Evolutionary conservation across 1,140 invertebrate species (phyloP).

Genomic region (Anastatus disparis): DNA sequence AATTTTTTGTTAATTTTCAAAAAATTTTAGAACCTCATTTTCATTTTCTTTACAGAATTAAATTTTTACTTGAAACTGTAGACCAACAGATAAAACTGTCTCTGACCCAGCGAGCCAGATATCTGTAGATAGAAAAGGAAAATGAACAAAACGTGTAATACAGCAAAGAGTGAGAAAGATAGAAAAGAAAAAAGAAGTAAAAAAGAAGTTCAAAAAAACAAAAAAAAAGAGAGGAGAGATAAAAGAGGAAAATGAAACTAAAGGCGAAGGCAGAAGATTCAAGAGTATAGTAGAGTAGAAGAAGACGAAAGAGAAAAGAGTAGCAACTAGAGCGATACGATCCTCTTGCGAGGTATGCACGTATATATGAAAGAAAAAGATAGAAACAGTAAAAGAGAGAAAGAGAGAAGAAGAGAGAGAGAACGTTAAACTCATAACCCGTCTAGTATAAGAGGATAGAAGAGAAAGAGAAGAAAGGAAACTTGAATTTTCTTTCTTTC

Average conservation of each 20-base stretch:
- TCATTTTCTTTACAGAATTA: no score
- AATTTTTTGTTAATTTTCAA: no score
- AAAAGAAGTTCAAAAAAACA: neutral
- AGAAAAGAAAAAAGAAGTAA: slow-evolving; percentile 4
- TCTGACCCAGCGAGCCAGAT: slow-evolving; percentile 36
- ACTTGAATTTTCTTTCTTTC: no score
- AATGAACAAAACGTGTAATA: neutral
- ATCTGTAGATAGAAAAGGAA: slow-evolving; percentile 14
- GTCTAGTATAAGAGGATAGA: neutral
- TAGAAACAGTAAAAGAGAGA: no score
- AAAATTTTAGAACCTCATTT: no score
- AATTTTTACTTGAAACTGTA: slow-evolving; percentile 50
- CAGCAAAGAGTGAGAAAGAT: neutral
- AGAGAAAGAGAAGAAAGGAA: no score
- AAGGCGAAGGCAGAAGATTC: neutral
- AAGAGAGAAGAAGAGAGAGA: no score
- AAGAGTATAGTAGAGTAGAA: slow-evolving; percentile 28
- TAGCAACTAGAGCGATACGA: no score
- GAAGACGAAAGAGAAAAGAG: slow-evolving; percentile 1
- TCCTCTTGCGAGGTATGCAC: no score
- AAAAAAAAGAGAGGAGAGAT: neutral
- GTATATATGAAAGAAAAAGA: no score
- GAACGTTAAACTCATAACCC: neutral
- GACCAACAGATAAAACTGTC: slow-evolving; percentile 44
- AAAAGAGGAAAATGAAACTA: neutral